Evolutionary conservation across 2,888 invertebrate genomes (phyloP).

Genomic region (Trypoxylon attenuatum): DNA sequence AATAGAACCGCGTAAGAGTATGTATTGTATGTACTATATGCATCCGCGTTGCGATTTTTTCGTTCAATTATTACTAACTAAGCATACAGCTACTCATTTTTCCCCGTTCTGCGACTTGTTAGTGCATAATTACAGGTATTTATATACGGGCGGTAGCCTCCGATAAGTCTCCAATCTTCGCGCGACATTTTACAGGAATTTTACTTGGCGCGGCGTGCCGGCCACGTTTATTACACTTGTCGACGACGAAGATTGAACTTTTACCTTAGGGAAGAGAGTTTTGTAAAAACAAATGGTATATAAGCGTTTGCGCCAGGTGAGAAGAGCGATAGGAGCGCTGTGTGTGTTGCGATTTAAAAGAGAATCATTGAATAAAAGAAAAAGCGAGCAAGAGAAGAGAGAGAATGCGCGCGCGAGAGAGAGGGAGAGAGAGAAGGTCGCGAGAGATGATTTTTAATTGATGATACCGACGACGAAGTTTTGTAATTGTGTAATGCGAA

Average conservation of each 20-base stretch:
- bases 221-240: slow-evolving; percentile 28
- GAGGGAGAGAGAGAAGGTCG: too few relatives aligned
- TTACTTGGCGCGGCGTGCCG: slow-evolving; percentile 23
- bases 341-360: background rate
- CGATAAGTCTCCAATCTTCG: slow-evolving; percentile 25
- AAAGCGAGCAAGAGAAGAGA: background rate
- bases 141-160: slow-evolving; percentile 12
- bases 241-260: slow-evolving; percentile 29
- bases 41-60: too few relatives aligned
- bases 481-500: slow-evolving; percentile 6
- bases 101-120: too few relatives aligned
- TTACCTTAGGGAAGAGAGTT: slow-evolving; percentile 30
- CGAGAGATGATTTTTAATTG: slow-evolving; percentile 2
- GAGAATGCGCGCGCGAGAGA: too few relatives aligned
- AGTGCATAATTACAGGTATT: too few relatives aligned
- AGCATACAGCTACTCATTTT: too few relatives aligned
- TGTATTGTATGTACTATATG: too few relatives aligned
- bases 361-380: background rate
- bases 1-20: too few relatives aligned
- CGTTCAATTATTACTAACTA: too few relatives aligned
- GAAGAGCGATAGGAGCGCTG: background rate
- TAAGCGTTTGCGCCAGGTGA: slow-evolving; percentile 1
- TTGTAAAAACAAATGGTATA: slow-evolving; percentile 28
- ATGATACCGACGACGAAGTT: background rate
- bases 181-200: slow-evolving; percentile 18